Conservation (phyloP, 2,888 invertebrate genomes). For the Himalopsyche kuldschensis region DNA sequence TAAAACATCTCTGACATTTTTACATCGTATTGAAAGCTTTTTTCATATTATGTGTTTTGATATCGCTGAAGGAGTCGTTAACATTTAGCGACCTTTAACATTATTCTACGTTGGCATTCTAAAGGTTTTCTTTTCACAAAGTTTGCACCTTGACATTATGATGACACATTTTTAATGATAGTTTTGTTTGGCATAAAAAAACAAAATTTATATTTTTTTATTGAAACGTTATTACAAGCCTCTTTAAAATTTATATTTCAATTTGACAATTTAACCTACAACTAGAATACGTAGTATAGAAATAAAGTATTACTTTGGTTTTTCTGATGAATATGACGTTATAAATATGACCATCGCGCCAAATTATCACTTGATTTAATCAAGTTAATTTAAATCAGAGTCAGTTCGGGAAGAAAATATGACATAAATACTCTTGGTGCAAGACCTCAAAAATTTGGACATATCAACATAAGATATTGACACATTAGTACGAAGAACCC, state of each 20-base stretch:
- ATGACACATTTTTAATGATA: background rate
- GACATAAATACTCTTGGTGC: too few relatives aligned
- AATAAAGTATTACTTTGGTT: too few relatives aligned
- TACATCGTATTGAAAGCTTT: background rate
- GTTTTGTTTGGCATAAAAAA: background rate
- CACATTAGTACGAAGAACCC: too few relatives aligned
- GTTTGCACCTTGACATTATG: background rate
- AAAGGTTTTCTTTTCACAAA: background rate
- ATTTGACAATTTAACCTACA: too few relatives aligned
- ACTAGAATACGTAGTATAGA: too few relatives aligned
- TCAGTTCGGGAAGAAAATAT: too few relatives aligned
- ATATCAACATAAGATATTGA: too few relatives aligned
- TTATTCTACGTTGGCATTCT: background rate
- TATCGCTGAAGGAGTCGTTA: background rate
- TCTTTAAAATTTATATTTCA: background rate
- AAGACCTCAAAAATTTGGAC: too few relatives aligned
- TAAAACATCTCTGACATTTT: background rate
- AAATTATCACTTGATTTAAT: too few relatives aligned
- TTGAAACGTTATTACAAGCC: background rate
- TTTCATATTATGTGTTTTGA: background rate
- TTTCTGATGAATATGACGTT: too few relatives aligned
- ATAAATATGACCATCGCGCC: too few relatives aligned
- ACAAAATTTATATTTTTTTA: background rate
- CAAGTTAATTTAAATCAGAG: too few relatives aligned
- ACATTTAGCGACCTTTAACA: background rate